These are phyloP conservation scores for Drosophila repleta DNA, from an alignment of 1,140 invertebrate species.

Conservation along the genomic window DNA sequence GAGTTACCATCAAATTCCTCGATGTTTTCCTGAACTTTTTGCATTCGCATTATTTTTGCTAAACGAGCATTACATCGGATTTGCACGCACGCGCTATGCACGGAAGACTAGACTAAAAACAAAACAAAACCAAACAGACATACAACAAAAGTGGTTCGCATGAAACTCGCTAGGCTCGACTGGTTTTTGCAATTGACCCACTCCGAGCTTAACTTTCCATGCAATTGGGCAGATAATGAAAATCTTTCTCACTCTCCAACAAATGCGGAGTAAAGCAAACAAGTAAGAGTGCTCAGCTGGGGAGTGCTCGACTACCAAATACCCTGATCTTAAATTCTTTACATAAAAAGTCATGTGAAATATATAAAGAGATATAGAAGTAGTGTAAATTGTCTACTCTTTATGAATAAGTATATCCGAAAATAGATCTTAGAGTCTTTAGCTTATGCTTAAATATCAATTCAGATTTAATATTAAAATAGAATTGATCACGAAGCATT, in stretches of 20 bases:
- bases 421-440: no score
- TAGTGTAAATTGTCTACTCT: no score
- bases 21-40: constrained; percentile 4
- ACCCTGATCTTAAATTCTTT: neutral
- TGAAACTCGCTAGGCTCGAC: constrained; percentile 38
- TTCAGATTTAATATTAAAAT: no score
- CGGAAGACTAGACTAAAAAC: constrained; percentile 2
- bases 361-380: no score
- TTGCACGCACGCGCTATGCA: constrained; percentile 25
- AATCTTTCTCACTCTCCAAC: constrained; percentile 26
- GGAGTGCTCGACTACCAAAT: neutral
- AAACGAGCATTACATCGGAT: constrained; percentile 21
- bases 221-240: constrained; percentile 60
- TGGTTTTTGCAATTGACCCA: constrained; percentile 71
- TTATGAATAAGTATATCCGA: no score
- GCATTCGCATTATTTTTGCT: constrained; percentile 7
- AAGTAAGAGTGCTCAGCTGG: neutral
- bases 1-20: constrained; percentile 8
- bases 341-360: no score
- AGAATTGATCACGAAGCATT: no score
- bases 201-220: constrained; percentile 61
- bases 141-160: constrained; percentile 6
- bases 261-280: constrained; percentile 45
- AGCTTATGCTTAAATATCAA: no score
- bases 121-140: neutral